A percentile compares a stretch with the other conserved stretches of the same genome.
Conservation (phyloP, 2,888 invertebrate species). For the Dorcus hopei region DNA sequence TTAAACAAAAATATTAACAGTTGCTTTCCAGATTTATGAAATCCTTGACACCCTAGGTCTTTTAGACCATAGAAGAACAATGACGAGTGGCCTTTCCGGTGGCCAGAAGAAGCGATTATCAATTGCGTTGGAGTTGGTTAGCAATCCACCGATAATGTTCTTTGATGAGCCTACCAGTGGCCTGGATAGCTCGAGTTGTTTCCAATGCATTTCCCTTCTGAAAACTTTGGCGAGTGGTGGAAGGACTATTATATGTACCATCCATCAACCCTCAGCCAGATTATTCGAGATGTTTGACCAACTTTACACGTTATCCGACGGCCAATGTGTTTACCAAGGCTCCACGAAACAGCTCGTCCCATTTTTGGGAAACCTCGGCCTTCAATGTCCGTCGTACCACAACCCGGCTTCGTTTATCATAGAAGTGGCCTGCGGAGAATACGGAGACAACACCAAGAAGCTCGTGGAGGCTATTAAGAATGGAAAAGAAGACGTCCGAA, state of each 20-base stretch:
- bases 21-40: conserved; percentile 73
- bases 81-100: conserved; percentile 89
- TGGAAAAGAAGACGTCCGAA: conserved; percentile 77
- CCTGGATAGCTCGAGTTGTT: conserved; percentile 91
- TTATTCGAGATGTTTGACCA: conserved; percentile 96
- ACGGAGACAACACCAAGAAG: conserved; percentile 84
- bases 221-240: conserved; percentile 88
- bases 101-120: conserved; percentile 94
- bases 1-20: not conserved
- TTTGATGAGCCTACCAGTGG: conserved; percentile 97
- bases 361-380: conserved; percentile 72
- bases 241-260: conserved; percentile 91
- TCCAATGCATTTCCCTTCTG: conserved; percentile 86
- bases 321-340: conserved; percentile 90
- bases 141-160: conserved; percentile 97
- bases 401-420: conserved; percentile 96
- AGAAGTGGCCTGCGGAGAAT: conserved; percentile 95
- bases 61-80: conserved; percentile 81
- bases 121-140: conserved; percentile 90
- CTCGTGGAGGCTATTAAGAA: conserved; percentile 83
- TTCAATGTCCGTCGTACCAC: conserved; percentile 93
- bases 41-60: conserved; percentile 87
- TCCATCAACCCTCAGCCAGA: conserved; percentile 95
- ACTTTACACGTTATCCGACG: conserved; percentile 89
- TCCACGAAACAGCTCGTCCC: conserved; percentile 81